Evolutionary conservation across 1,140 invertebrate species (phyloP), one percentile per base, ranked within the genome.

Genomic region (Aphelenchoides besseyi): DNA sequence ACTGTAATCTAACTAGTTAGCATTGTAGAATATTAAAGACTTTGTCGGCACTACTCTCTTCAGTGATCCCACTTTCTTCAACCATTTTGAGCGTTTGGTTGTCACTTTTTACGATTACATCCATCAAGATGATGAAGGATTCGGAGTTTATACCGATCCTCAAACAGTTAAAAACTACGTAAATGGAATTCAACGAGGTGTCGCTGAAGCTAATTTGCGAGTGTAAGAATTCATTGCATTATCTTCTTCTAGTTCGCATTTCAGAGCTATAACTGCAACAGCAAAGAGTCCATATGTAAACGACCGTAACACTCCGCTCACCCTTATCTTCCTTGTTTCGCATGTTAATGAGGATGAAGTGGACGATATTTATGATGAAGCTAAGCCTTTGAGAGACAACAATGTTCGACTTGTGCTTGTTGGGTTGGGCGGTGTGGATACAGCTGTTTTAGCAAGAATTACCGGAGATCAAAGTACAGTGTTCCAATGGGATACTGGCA

Each of bases 1-100:
- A n/a, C n/a, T n/a, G n/a, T n/a, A n/a, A n/a, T n/a, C n/a, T n/a
- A n/a, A n/a, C n/a, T n/a, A n/a, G n/a, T n/a, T n/a, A n/a, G n/a
- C n/a, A n/a, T n/a, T n/a, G n/a, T n/a, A n/a, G 41, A 23, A 48
- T 23, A 48, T 48, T 23, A 48, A 48, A 12, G 41, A 29, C 0
- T 66, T 66, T 8, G 63, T 66, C 12, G 30, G 32, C 12, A 29
- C n/a, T 12, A 12, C 12, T 16, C 32, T 66, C 16, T 66, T 66
- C 32, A 12, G 28, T 12, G 36, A 18, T 8, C 23, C 37, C n/a
- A 41, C 55, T 33, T 48, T 48, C 41, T 48, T 48, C 41, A 48
- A 12, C 23, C 41, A 23, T 23, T 48, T 48, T 23, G 41, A 48
- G 12, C 41, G 41, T 12, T 23, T 48, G 41, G 41, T 23, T 16